Conservation (phyloP, 2,797 vertebrate species). For the Ataeniobius toweri region DNA sequence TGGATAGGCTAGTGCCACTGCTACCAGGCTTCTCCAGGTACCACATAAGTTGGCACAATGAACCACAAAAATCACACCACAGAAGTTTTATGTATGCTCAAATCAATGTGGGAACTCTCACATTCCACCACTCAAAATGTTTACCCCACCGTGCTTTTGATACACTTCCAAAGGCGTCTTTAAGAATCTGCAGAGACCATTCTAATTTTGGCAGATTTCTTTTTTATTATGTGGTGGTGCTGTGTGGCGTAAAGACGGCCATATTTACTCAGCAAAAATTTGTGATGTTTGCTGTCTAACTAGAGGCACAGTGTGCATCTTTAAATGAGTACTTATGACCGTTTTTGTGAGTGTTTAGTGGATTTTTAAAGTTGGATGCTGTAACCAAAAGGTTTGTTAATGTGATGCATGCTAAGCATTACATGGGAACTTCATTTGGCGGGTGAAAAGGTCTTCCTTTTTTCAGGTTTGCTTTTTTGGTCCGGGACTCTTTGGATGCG, state of each 20-base stretch:
- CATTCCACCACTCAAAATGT: neutral
- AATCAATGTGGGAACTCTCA: too few relatives aligned
- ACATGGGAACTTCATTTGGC: neutral
- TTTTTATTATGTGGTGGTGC: neutral
- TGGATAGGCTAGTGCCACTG: neutral
- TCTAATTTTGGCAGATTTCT: neutral
- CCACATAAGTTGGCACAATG: neutral
- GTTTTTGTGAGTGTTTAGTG: neutral
- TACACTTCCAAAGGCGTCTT: neutral
- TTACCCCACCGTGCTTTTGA: neutral
- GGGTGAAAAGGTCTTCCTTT: neutral
- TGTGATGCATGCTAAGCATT: neutral
- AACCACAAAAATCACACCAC: neutral
- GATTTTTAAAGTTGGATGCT: neutral
- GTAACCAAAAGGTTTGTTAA: neutral
- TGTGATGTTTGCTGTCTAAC: neutral
- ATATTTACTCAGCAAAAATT: neutral
- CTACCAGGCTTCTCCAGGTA: neutral
- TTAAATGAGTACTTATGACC: neutral
- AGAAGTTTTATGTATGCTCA: neutral
- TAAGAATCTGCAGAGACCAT: neutral
- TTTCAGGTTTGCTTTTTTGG: neutral
- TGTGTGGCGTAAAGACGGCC: neutral
- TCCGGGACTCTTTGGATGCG: neutral
- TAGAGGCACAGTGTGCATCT: neutral